Percentiles rank a stretch among this genome's conserved stretches.
Evolutionary conservation across 1,140 invertebrate species (phyloP).

Genomic region (Saxidomus purpurata): DNA sequence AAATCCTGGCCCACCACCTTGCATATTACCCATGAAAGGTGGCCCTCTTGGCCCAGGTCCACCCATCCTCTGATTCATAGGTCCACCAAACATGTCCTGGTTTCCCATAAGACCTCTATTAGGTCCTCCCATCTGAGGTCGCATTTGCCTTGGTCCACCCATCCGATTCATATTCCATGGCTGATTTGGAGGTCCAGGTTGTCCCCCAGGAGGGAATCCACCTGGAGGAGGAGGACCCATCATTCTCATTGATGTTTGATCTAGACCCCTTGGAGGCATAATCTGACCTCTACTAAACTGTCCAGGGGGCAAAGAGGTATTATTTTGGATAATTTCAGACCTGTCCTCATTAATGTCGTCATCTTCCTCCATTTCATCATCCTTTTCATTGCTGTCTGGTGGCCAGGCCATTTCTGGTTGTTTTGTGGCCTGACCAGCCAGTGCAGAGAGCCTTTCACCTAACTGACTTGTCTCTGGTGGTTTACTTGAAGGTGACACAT

Average conservation of each 20-base stretch:
- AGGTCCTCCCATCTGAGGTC: conserved; percentile 19
- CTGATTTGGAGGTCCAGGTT: conserved; percentile 38
- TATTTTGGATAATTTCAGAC: conserved; percentile 15
- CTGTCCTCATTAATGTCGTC: conserved; percentile 38
- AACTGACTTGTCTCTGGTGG: conserved; percentile 1
- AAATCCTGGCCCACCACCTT: conserved; percentile 25
- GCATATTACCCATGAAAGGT: conserved; percentile 44
- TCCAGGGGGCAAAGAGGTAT: neutral
- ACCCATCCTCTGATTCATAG: conserved; percentile 55
- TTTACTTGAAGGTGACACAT: neutral
- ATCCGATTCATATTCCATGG: conserved; percentile 26
- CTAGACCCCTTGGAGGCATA: conserved; percentile 1
- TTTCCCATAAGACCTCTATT: conserved; percentile 29
- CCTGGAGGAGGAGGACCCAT: conserved; percentile 22
- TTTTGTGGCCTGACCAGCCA: conserved; percentile 32
- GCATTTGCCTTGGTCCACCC: conserved; percentile 26
- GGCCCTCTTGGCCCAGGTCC: conserved; percentile 62
- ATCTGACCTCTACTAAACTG: conserved; percentile 22
- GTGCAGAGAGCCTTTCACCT: neutral
- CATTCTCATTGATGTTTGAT: conserved; percentile 24
- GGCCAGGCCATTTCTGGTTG: conserved; percentile 62
- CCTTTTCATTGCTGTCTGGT: conserved; percentile 59
- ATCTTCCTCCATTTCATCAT: conserved; percentile 63
- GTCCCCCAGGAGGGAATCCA: conserved; percentile 38
- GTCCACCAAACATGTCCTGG: conserved; percentile 51